Evolutionary conservation across 1,140 invertebrate species (phyloP).

Genomic region (Cryptotermes secundus): DNA sequence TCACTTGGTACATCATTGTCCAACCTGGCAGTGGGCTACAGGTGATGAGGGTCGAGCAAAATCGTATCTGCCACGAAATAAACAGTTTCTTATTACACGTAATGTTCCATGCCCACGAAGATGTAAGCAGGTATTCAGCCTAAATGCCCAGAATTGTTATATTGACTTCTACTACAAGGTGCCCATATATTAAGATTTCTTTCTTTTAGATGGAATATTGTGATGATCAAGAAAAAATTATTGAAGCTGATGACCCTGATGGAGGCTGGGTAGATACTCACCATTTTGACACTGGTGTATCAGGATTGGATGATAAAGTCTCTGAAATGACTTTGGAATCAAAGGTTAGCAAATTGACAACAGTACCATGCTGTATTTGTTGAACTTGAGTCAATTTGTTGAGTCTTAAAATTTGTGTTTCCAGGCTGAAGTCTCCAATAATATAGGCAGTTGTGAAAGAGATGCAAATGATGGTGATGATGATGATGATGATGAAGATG

Average conservation of each 20-base stretch:
- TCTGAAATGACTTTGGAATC: constrained; percentile 63
- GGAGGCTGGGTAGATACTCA: constrained; percentile 99
- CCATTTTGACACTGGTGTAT: constrained; percentile 69
- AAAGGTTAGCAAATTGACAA: constrained; percentile 46
- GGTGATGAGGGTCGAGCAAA: constrained; percentile 86
- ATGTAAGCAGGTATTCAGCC: constrained; percentile 79
- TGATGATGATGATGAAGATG: constrained; percentile 89
- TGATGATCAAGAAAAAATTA: constrained; percentile 82
- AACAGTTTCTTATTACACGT: constrained; percentile 96
- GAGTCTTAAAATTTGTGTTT: neutral
- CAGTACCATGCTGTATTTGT: no score
- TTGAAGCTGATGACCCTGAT: constrained; percentile 85
- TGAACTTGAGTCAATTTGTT: no score
- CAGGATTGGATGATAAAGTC: constrained; percentile 71
- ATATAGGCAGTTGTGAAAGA: neutral
- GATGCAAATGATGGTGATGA: constrained; percentile 51
- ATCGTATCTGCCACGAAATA: constrained; percentile 88
- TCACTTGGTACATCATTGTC: constrained; percentile 98
- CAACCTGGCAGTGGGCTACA: constrained; percentile 97
- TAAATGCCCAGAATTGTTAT: neutral
- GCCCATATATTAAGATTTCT: neutral
- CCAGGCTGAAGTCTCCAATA: constrained; percentile 36
- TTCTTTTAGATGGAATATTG: constrained; percentile 80
- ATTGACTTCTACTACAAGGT: neutral
- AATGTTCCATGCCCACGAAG: constrained; percentile 94